phyloP scores from a whole-genome alignment of 2,113 vertebrate species.

The Capreolus pygargus region DNA sequence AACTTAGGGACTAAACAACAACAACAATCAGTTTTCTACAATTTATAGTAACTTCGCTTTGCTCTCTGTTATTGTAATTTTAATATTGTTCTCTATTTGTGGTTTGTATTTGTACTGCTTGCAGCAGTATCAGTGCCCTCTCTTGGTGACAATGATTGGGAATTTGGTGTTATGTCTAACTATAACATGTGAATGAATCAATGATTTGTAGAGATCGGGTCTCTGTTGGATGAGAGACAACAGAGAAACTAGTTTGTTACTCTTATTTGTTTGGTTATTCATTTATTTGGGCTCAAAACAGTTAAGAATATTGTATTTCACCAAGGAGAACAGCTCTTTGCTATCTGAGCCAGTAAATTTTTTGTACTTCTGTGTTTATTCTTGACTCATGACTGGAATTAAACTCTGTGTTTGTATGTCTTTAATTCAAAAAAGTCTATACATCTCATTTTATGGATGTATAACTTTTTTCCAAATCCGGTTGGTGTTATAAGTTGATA shows the following conservation, averaged over 20 bases:
- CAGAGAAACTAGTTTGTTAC: background rate
- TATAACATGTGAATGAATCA: background rate
- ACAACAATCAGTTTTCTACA: too few relatives aligned
- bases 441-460: background rate
- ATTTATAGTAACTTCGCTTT: background rate
- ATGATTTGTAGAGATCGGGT: background rate
- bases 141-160: background rate
- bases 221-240: background rate
- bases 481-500: background rate
- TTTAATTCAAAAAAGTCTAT: background rate
- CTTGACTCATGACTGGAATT: conserved; percentile 19
- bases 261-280: background rate
- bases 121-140: background rate
- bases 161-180: background rate
- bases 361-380: background rate
- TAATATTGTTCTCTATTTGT: conserved; percentile 17
- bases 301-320: background rate
- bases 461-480: background rate
- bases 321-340: background rate
- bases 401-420: background rate
- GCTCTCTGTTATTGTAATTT: background rate
- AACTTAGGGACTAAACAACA: too few relatives aligned
- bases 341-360: background rate
- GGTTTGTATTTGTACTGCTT: background rate
- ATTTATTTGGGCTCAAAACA: background rate